A percentile compares a stretch with the other conserved stretches of the same genome.
Evolutionary conservation across 2,113 vertebrate genomes (phyloP).

Genomic region (Bubo bubo): DNA sequence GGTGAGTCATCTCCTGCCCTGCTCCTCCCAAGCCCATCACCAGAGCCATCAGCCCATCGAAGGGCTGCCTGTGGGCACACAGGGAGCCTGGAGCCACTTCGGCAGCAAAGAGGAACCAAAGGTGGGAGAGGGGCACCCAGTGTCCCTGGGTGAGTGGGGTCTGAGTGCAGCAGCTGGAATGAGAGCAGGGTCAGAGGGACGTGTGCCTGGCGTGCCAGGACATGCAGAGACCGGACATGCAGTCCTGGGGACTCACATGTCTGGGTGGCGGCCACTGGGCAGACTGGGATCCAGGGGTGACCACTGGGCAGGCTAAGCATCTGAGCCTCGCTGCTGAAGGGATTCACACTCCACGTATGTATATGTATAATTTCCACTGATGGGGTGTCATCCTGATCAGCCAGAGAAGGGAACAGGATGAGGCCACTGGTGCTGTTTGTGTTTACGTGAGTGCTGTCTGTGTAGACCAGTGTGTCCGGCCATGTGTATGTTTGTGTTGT

Average conservation of each 20-base stretch:
- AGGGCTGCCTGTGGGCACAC: rapidly evolving
- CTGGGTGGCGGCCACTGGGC: not conserved
- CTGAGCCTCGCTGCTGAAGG: rapidly evolving
- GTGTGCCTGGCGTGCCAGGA: not conserved
- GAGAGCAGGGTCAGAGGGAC: not conserved
- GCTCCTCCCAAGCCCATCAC: not conserved
- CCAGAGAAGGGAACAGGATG: not conserved
- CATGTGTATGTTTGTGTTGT: rapidly evolving
- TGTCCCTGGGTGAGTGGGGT: rapidly evolving
- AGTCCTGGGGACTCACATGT: not conserved
- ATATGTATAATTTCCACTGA: not conserved
- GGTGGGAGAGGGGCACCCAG: not conserved
- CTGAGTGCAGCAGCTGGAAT: not conserved
- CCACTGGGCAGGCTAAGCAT: not conserved
- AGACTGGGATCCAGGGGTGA: not conserved
- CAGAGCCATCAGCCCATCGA: not conserved
- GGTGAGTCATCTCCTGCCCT: rapidly evolving
- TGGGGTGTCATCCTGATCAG: not conserved
- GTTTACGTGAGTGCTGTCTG: not conserved
- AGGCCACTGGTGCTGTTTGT: rapidly evolving
- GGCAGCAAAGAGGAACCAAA: not conserved
- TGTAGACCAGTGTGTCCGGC: too few species aligned
- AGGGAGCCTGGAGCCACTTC: rapidly evolving
- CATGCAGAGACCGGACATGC: not conserved
- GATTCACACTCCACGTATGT: not conserved